phyloP scores from a whole-genome alignment of 2,113 vertebrate genomes.

The Hemibagrus wyckioides region DNA sequence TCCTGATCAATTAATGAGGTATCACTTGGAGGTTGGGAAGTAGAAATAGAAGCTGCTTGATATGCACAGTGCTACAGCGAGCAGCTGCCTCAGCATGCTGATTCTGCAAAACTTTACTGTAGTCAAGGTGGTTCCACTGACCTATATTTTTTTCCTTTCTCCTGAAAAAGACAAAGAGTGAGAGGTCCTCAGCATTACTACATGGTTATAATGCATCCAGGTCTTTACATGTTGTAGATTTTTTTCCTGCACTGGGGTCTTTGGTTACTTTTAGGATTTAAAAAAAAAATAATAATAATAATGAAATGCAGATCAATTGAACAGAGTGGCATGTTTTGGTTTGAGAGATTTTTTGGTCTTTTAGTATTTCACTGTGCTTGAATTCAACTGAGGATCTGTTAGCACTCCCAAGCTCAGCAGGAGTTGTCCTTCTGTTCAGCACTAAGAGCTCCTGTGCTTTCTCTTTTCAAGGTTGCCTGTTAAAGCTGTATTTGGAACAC shows the following conservation, averaged over 20 bases:
- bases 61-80: constrained; percentile 36
- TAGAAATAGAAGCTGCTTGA: constrained; percentile 30
- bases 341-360: not conserved
- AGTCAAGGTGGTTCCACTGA: constrained; percentile 56
- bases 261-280: not conserved
- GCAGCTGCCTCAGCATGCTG: constrained; percentile 43
- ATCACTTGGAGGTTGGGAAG: constrained; percentile 6
- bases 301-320: not conserved
- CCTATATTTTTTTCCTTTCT: constrained; percentile 57
- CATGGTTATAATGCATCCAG: not conserved
- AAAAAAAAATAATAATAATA: no score
- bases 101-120: constrained; percentile 47
- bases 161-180: constrained; percentile 37
- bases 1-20: not conserved
- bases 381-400: constrained; percentile 3
- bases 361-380: not conserved
- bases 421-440: constrained; percentile 40
- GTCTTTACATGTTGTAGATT: not conserved
- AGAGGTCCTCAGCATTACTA: not conserved
- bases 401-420: constrained; percentile 36
- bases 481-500: constrained; percentile 32
- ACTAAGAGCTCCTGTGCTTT: not conserved
- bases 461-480: constrained; percentile 12
- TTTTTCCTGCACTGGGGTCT: not conserved
- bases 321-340: not conserved